A percentile compares a stretch with the other conserved stretches of the same genome.
phyloP scores from a whole-genome alignment of 2,797 vertebrate species.

The Protosalanx chinensis region DNA sequence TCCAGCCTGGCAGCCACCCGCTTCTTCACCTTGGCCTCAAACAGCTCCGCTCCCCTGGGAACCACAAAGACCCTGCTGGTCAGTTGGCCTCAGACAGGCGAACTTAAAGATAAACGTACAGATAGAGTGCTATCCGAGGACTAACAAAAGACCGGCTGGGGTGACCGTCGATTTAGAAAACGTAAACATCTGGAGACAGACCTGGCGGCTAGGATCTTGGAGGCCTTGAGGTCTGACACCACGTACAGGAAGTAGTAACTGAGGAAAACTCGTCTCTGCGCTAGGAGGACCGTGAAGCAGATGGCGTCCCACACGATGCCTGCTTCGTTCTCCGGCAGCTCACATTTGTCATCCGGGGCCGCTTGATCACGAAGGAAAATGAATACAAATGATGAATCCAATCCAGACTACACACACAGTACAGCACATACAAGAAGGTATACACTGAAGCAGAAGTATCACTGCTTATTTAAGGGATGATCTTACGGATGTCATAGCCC shows the following conservation, averaged over 20 bases:
- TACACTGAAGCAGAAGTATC: neutral
- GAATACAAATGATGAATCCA: neutral
- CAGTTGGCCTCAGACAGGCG: neutral
- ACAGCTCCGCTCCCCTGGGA: slow-evolving; percentile 73
- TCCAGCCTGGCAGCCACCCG: slow-evolving; percentile 64
- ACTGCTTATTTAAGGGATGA: neutral
- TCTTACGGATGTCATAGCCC: slow-evolving; percentile 73
- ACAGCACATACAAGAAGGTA: neutral
- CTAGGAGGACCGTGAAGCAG: slow-evolving; percentile 75
- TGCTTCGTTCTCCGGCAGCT: slow-evolving; percentile 73
- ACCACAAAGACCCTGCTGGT: slow-evolving; percentile 17
- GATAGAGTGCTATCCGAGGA: no score
- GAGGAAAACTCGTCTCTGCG: slow-evolving; percentile 73
- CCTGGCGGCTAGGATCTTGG: slow-evolving; percentile 75
- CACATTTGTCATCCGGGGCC: slow-evolving; percentile 64
- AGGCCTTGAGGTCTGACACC: slow-evolving; percentile 75
- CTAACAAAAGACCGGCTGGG: no score
- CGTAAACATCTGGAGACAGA: slow-evolving; percentile 23
- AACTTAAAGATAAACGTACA: neutral
- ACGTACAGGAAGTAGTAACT: slow-evolving; percentile 81
- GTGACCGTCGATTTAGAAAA: neutral
- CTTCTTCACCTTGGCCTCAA: slow-evolving; percentile 77
- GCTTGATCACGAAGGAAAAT: slow-evolving; percentile 44
- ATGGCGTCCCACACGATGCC: slow-evolving; percentile 78
- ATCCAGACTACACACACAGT: neutral